phyloP scores from a whole-genome alignment of 2,888 invertebrate species.

The Tipula helvola region DNA sequence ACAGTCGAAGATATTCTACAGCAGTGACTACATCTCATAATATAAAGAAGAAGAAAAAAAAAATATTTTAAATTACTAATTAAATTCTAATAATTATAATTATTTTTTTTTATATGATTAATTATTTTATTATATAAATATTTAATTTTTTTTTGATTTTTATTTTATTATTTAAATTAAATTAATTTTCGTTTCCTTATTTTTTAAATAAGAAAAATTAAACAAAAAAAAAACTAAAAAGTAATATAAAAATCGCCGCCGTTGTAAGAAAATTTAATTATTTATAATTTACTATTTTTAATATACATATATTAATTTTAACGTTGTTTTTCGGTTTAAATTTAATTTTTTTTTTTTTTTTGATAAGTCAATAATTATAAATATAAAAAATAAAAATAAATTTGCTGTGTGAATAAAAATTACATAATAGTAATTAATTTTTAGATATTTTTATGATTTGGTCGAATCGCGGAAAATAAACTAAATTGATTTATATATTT shows the following conservation, averaged over 20 bases:
- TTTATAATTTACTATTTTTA: neutral
- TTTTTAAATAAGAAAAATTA: neutral
- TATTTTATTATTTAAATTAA: neutral
- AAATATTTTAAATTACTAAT: neutral
- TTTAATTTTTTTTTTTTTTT: neutral
- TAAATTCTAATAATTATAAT: conserved; percentile 4
- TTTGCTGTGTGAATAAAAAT: neutral
- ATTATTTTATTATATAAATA: neutral
- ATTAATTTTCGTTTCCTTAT: neutral
- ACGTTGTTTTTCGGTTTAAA: neutral
- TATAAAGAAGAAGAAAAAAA: neutral
- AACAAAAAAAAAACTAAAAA: no score
- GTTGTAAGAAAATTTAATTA: neutral
- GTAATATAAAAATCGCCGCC: neutral
- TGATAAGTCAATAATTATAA: neutral
- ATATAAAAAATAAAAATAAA: neutral
- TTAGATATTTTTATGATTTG: neutral
- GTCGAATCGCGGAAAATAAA: neutral
- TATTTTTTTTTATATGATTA: neutral
- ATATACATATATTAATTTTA: neutral
- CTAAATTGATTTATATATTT: neutral
- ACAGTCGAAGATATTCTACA: conserved; percentile 69
- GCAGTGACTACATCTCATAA: conserved; percentile 18
- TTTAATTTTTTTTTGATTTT: neutral
- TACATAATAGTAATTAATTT: neutral